Percentiles rank a stretch among this genome's conserved stretches.
Conservation (phyloP, 2,113 vertebrate species). For the Zosterops hypoxanthus region DNA sequence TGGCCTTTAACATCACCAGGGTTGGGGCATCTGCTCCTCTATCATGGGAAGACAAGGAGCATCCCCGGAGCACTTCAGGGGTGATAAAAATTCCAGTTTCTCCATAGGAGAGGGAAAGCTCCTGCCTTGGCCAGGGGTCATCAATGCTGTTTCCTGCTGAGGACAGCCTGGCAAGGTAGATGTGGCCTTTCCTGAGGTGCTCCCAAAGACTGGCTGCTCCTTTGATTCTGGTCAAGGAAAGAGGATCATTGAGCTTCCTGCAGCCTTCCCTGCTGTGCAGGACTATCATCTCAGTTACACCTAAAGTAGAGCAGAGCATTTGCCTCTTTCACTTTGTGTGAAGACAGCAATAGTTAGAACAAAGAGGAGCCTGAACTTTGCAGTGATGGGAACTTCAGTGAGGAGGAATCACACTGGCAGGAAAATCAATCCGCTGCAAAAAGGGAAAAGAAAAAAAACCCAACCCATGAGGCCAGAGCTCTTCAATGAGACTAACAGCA, state of each 20-base stretch:
- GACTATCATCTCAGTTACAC: slow-evolving; percentile 25
- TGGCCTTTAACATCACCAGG: neutral
- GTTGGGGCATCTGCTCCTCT: neutral
- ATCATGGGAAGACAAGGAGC: neutral
- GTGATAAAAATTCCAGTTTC: neutral
- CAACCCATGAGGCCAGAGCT: neutral
- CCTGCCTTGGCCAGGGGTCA: neutral
- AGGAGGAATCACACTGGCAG: slow-evolving; percentile 17
- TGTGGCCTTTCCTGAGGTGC: neutral
- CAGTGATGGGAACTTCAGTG: neutral
- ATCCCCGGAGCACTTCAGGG: neutral
- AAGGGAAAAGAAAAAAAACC: slow-evolving; percentile 5
- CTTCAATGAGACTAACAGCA: neutral
- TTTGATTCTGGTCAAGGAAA: neutral
- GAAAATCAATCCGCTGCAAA: slow-evolving; percentile 43
- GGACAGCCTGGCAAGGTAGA: neutral
- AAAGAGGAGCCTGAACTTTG: slow-evolving; percentile 40
- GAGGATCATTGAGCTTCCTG: neutral
- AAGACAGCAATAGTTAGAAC: slow-evolving; percentile 52
- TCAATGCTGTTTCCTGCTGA: neutral
- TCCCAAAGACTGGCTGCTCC: neutral
- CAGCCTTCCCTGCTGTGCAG: slow-evolving; percentile 36
- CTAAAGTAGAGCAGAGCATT: slow-evolving; percentile 42
- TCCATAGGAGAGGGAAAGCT: neutral
- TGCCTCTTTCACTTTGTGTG: neutral